Conservation (phyloP, 2,113 vertebrate genomes). For the Pachycephala philippinensis region DNA sequence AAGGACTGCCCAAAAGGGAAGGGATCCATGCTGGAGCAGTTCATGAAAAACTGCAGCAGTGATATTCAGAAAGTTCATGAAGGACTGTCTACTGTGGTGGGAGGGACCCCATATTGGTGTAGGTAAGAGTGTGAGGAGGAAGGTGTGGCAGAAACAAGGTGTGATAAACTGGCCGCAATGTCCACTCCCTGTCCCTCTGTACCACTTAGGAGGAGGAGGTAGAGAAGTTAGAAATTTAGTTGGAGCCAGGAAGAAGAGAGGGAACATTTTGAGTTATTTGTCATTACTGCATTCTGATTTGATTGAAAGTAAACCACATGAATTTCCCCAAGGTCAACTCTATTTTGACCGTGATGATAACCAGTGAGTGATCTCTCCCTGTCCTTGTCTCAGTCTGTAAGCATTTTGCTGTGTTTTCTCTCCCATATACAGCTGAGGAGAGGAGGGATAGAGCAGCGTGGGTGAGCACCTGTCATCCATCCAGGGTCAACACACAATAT, state of each 20-base stretch:
- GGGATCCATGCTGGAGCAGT: rapidly evolving
- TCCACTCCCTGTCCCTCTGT: rapidly evolving
- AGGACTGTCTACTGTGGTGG: not conserved
- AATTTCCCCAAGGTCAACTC: not conserved
- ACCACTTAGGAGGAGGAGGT: rapidly evolving
- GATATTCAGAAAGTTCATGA: rapidly evolving
- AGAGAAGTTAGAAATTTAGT: not conserved
- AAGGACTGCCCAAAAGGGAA: not conserved
- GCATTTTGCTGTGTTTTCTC: not conserved
- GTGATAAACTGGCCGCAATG: rapidly evolving
- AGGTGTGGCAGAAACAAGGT: not conserved
- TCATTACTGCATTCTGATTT: not conserved
- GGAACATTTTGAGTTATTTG: not conserved
- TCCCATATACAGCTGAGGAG: not conserved
- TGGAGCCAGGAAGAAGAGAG: not conserved
- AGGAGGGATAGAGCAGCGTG: not conserved
- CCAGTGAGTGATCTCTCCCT: not conserved
- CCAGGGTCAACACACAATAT: not conserved
- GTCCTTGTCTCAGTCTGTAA: not conserved
- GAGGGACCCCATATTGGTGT: rapidly evolving
- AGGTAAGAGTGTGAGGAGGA: not conserved
- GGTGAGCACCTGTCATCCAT: no score
- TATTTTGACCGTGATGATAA: rapidly evolving
- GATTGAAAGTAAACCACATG: not conserved
- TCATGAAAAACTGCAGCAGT: not conserved